These are phyloP conservation scores for Oreochromis spilurus DNA, from an alignment of 2,113 vertebrate species.

Conservation along the genomic window DNA sequence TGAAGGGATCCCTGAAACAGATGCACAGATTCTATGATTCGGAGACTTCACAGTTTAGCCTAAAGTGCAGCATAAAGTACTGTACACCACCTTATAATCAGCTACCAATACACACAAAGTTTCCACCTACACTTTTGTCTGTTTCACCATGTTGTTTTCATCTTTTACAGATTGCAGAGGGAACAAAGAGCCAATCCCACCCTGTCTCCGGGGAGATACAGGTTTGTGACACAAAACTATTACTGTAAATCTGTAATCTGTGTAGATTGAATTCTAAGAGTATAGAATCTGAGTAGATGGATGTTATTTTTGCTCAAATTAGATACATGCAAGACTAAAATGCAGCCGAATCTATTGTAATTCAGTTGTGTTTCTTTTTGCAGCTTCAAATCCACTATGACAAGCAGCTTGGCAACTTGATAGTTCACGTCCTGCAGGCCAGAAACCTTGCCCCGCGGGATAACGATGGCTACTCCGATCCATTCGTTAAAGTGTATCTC, in stretches of 20 bases:
- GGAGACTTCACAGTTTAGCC: neutral
- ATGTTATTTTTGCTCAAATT: neutral
- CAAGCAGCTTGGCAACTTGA: slow-evolving; percentile 93
- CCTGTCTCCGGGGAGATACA: slow-evolving; percentile 95
- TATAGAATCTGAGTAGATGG: neutral
- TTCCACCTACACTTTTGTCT: neutral
- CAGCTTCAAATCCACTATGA: slow-evolving; percentile 99
- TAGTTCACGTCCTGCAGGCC: slow-evolving; percentile 97
- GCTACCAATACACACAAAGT: neutral
- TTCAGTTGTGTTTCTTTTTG: neutral
- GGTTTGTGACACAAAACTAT: slow-evolving; percentile 66
- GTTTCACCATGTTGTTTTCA: slow-evolving; percentile 11
- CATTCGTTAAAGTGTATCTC: slow-evolving; percentile 98
- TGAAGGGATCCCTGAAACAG: neutral
- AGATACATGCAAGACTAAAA: neutral
- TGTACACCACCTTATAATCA: neutral
- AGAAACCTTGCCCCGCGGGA: slow-evolving; percentile 90
- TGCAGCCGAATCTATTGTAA: neutral
- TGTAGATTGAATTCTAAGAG: neutral
- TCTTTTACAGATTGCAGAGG: slow-evolving; percentile 78
- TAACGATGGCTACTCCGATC: slow-evolving; percentile 95
- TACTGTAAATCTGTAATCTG: neutral
- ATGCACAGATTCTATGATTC: neutral
- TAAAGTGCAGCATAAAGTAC: neutral
- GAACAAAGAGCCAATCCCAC: slow-evolving; percentile 78